Base-by-base conservation (phyloP, 2,797 vertebrate genomes). In the Okamejei kenojei region DNA sequence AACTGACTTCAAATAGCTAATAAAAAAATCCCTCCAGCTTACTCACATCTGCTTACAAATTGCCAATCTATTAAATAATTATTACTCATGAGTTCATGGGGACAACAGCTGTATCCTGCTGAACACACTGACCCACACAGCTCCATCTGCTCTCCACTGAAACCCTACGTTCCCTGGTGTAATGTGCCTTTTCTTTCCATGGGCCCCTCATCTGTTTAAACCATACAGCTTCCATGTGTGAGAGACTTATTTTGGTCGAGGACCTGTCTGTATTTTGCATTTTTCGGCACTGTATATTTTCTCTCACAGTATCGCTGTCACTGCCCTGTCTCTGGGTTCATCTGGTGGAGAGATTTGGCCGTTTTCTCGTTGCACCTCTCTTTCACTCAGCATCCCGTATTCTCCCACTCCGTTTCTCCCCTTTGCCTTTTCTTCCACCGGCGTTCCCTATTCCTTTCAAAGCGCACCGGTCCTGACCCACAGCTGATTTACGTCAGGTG, bases 31-130 rank as follows among this genome's bases (percentile, higher is more conserved):
- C 84, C 58, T 32, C 17, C 84, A 68, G 61, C 63, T 88, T 35
- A 68, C 21, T 88, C 58, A n/a, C 84, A 88, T 65, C 84, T 88
- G 84, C 84, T 88, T 88, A 88, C n/a, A 88, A 88, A 68, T 88
- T 68, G 65, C 63, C 84, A 65, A 88, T 17, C 63, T 35, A 88
- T 88, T 88, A 68, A 35, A 68, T 88, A 32, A 88, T 68, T 88
- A 88, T 88, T 88, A 35, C 84, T 88, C 84, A 68, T 35, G 32
- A 17, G 63, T 88, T 88, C 84, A 88, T 21, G 21, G 84, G 84
- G 84, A 88, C 84, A 88, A 88, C 84, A 88, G 84, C 84, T 88
- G 84, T 68, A 86, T 32, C 61, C n/a, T 86, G 61, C 29, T 86
- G 61, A 86, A 86, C 82, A 86, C 26, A 32, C n/a, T 32, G 32